Base-by-base conservation (phyloP, 2,113 vertebrate genomes). In the Grammomys surdaster region DNA sequence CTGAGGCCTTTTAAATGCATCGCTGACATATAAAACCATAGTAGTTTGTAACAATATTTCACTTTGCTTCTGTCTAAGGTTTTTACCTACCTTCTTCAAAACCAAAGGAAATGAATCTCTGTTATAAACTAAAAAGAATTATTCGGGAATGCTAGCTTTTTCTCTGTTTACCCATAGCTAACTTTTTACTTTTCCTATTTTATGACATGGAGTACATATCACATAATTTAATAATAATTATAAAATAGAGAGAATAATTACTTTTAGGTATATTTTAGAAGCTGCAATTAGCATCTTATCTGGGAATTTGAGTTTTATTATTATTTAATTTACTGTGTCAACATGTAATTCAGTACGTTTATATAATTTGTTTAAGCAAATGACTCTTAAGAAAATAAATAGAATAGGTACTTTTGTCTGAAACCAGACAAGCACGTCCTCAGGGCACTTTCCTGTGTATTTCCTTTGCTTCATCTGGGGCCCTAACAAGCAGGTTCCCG, bases 361-460 rank as follows among this genome's bases (percentile, higher is more conserved):
- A 81, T 96, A 46, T 97, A 98, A 98, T 97, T 98, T 96, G 92
- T 98, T 98, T 97, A 97, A 98, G 97, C 95, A 97, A 89, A 95
- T 97, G 97, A 97, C 94, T 98, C 90, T 97, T 95, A 92, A 94
- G 96, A 97, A 98, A 98, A 97, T 96, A 97, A 96, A 97, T 58
- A 95, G 93, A 94, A 94, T 43, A 80, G 1, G 36, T 76, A 90
- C 78, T 97, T 98, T 96, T 96, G 90, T 98, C 97, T 98, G 96
- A 96, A 97, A 97, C 95, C 92, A 97, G 96, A 91, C 92, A 63
- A 89, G 60, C 43, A 40, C 93, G 95, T 94, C 96, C 97, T 98
- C 93, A 1, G 94, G 96, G 95, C 91, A 95, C 94, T 94, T 97
- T 97, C 89, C 96, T 36, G 1, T 60, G 67, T 20, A 58, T 22